Evolutionary conservation across 2,888 invertebrate genomes (phyloP).

Genomic region (Lymantria dispar): DNA sequence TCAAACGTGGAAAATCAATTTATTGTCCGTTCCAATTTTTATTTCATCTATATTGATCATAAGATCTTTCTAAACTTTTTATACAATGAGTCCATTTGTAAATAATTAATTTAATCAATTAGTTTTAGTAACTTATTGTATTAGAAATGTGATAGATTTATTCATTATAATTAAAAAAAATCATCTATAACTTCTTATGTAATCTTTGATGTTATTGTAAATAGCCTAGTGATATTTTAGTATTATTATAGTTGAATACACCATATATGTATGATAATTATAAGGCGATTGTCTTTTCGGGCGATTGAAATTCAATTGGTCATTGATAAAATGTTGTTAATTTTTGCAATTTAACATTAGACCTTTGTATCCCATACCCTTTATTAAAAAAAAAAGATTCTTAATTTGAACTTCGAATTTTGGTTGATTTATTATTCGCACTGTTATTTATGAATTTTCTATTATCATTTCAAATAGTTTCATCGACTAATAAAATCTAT

Average conservation of each 20-base stretch:
- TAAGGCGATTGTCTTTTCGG: constrained; percentile 8
- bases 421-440: no score
- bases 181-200: constrained; percentile 24
- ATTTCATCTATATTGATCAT: neutral
- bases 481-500: no score
- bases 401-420: no score
- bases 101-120: constrained; percentile 40
- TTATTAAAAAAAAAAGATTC: no score
- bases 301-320: neutral
- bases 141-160: constrained; percentile 74
- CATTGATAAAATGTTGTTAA: no score
- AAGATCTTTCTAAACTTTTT: constrained; percentile 5
- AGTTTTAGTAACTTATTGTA: constrained; percentile 68
- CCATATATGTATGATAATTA: constrained; percentile 14
- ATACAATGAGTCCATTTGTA: constrained; percentile 38
- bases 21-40: no score
- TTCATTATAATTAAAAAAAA: constrained; percentile 43
- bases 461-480: no score
- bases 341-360: no score
- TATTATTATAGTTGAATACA: constrained; percentile 4
- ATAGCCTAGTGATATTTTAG: constrained; percentile 37
- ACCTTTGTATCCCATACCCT: no score
- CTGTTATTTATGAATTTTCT: no score
- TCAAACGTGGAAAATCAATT: no score
- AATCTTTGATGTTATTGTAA: constrained; percentile 42